These are phyloP conservation scores for Coracias cyanogaster DNA, from an alignment of 2,797 vertebrate genomes.

Conservation along the genomic window DNA sequence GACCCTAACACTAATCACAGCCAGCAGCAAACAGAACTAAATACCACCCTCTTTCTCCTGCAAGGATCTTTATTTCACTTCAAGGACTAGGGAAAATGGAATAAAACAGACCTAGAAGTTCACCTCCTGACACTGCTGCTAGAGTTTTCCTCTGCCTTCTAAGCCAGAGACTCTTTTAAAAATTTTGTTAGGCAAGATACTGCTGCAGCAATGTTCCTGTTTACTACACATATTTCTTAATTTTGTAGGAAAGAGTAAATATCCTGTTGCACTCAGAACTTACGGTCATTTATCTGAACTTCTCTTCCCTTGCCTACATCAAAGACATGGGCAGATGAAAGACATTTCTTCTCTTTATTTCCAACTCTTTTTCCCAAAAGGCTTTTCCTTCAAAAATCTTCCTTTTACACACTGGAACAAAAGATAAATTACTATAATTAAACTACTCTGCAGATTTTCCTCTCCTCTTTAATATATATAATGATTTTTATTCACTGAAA, in stretches of 20 bases:
- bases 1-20: not conserved
- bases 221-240: not conserved
- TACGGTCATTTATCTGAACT: not conserved
- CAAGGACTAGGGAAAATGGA: not conserved
- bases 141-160: not conserved
- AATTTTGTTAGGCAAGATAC: not conserved
- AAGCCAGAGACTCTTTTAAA: not conserved
- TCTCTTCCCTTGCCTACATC: not conserved
- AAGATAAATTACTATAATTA: slow-evolving; percentile 44
- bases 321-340: not conserved
- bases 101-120: not conserved
- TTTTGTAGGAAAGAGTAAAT: not conserved
- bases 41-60: not conserved
- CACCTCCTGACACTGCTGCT: not conserved
- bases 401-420: not conserved
- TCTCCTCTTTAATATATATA: not conserved
- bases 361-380: not conserved
- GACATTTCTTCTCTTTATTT: not conserved
- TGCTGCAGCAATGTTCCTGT: not conserved
- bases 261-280: not conserved
- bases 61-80: not conserved
- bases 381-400: not conserved
- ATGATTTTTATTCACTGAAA: not conserved
- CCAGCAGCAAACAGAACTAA: not conserved
- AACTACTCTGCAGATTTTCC: not conserved